phyloP scores from a whole-genome alignment of 2,797 vertebrate species.

The Phylloscopus collybita region DNA sequence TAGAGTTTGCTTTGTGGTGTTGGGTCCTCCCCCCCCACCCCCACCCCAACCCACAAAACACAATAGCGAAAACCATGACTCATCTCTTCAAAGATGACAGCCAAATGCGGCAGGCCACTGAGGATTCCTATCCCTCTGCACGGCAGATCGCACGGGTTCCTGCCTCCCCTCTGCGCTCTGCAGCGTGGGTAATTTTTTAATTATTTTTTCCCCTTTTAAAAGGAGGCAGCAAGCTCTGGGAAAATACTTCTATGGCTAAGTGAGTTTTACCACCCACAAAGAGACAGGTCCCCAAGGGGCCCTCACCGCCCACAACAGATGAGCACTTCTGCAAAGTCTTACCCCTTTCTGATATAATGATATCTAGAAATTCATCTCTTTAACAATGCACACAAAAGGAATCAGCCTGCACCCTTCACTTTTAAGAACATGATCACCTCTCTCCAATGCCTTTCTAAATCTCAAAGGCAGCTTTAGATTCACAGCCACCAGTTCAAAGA shows the following conservation, averaged over 20 bases:
- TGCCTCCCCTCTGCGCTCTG: conserved; percentile 5
- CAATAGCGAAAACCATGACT: background rate
- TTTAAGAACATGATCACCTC: conserved; percentile 3
- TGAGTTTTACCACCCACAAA: conserved; percentile 76
- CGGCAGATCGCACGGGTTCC: background rate
- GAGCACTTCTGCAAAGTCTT: conserved; percentile 60
- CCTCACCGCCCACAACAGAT: conserved; percentile 68
- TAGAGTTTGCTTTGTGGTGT: background rate
- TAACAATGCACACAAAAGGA: conserved; percentile 56
- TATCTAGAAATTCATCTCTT: conserved; percentile 54
- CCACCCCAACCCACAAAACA: background rate
- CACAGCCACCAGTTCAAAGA: background rate
- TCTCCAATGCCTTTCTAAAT: background rate
- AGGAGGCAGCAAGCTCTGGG: conserved; percentile 45
- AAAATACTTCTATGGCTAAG: conserved; percentile 74
- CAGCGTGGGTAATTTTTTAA: conserved; percentile 45
- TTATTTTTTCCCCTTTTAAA: background rate
- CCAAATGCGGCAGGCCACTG: background rate
- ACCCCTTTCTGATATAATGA: conserved; percentile 54
- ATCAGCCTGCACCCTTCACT: conserved; percentile 45
- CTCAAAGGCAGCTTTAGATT: conserved; percentile 23
- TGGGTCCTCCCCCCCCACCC: accelerated
- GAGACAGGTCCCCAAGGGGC: conserved; percentile 73
- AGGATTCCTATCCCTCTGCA: background rate
- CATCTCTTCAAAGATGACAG: background rate